Percentiles rank a stretch among this genome's conserved stretches.
Evolutionary conservation across 2,888 invertebrate genomes (phyloP).

Genomic region (Dicranocentrus wangi): DNA sequence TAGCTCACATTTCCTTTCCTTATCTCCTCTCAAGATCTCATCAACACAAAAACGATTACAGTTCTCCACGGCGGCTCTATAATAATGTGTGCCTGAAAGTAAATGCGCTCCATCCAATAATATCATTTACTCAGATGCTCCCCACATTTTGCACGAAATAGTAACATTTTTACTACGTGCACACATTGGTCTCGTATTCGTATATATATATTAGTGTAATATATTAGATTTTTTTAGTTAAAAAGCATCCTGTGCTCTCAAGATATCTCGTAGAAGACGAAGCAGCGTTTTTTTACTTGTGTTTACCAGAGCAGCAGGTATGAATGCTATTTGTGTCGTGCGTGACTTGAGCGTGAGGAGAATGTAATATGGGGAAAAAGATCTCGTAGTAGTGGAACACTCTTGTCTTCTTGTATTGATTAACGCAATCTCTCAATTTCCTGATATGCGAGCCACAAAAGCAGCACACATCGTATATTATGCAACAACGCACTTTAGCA

Average conservation of each 20-base stretch:
- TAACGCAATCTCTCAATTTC: no score
- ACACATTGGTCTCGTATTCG: no score
- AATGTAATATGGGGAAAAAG: not conserved
- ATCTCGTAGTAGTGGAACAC: no score
- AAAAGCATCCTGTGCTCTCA: not conserved
- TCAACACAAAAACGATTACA: conserved; percentile 20
- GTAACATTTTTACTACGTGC: no score
- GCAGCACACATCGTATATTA: no score
- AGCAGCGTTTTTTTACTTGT: not conserved
- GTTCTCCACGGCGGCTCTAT: conserved; percentile 28
- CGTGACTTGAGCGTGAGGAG: conserved; percentile 22
- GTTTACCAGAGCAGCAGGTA: conserved; percentile 11
- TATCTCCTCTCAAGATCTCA: conserved; percentile 25
- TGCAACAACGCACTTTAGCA: no score
- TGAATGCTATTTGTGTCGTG: conserved; percentile 25
- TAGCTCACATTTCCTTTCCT: conserved; percentile 32
- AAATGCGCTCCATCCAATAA: not conserved
- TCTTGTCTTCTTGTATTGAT: no score
- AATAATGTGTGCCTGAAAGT: conserved; percentile 25
- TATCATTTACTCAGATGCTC: not conserved
- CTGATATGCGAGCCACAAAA: no score
- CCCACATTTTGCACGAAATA: no score
- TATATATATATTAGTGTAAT: not conserved
- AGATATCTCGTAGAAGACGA: not conserved
- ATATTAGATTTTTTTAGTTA: not conserved